Base-by-base conservation (phyloP, 1,140 invertebrate species). In the Sarcophaga peregrina region DNA sequence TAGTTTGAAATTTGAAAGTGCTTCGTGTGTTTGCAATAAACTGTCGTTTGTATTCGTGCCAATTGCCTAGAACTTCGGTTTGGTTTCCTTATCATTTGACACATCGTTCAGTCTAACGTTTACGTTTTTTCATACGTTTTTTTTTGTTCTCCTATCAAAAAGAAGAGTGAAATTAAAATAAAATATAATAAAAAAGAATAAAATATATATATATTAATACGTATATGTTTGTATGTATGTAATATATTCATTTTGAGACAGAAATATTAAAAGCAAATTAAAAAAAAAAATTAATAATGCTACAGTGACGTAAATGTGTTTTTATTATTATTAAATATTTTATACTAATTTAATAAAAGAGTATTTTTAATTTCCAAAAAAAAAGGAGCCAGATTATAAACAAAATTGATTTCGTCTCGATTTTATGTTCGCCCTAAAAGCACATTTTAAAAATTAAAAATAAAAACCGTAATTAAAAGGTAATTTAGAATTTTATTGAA, bases 1-100 rank as follows among this genome's bases (percentile, higher is more conserved):
- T 10, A 11, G 5, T 62, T 74, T 74, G 73, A 74, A 78, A 78
- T 46, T 78, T 78, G 75, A 47, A 47, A 15, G 47, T 78, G 75
- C 75, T 78, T 78, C 75, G 75, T 78, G 6, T 72, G n/a, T 78
- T 78, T 47, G 74, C 47, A 47, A 78, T 15, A n/a, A 78, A 50
- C 25, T 37, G 15, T 78, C 75, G 75, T 78, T 52, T 20, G 9
- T n/a, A 8, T 20, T 74, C 73, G 73, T 74, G 73, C 45, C 73
- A 74, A 78, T 50, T 50, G n/a, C 25, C 47, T 48, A 52, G 7
- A 78, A 78, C 75, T 78, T 78, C 75, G 75, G 17, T 68, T 68
- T 68, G 17, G 5, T 58, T 68, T 20, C n/a, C 10, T 8, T 68
- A 20, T 68, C 62, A 25, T 68, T 68, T 68, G 62, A 68, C 62